Conservation (phyloP, 1,140 invertebrate genomes). For the Aphaenogaster floridana region DNA sequence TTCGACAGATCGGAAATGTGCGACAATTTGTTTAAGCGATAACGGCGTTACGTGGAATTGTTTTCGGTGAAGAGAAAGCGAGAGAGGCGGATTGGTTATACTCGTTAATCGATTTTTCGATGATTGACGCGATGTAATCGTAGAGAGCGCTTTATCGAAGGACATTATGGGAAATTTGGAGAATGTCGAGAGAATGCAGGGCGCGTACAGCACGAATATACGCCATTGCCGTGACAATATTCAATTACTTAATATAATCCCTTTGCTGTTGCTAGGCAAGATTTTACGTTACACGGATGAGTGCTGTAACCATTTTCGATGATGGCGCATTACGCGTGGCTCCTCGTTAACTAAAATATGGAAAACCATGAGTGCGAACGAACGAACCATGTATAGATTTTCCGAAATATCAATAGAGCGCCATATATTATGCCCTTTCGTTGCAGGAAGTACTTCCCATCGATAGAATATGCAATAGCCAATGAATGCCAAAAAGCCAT, state of each 20-base stretch:
- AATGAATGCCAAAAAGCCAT: constrained; percentile 61
- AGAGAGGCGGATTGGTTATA: constrained; percentile 7
- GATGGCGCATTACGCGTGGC: constrained; percentile 40
- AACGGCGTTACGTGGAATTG: constrained; percentile 26
- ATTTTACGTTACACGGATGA: constrained; percentile 55
- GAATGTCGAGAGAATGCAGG: constrained; percentile 41
- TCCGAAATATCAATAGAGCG: constrained; percentile 58
- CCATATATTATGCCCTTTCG: constrained; percentile 63
- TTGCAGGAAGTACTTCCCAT: constrained; percentile 55
- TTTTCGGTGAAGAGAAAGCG: neutral
- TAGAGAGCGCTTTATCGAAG: constrained; percentile 50
- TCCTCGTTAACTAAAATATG: constrained; percentile 60
- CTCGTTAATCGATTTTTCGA: constrained; percentile 61
- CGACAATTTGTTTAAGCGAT: constrained; percentile 48
- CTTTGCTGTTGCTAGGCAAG: constrained; percentile 54
- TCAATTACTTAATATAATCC: constrained; percentile 64
- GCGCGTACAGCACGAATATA: constrained; percentile 42
- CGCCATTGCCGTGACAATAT: constrained; percentile 61
- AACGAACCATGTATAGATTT: constrained; percentile 57
- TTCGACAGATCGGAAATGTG: constrained; percentile 21
- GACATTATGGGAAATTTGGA: constrained; percentile 48
- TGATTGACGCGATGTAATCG: constrained; percentile 57
- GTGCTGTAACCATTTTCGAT: constrained; percentile 59
- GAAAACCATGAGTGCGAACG: constrained; percentile 56
- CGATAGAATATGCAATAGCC: constrained; percentile 60